phyloP scores from a whole-genome alignment of 2,797 vertebrate genomes.

The Channa striata region DNA sequence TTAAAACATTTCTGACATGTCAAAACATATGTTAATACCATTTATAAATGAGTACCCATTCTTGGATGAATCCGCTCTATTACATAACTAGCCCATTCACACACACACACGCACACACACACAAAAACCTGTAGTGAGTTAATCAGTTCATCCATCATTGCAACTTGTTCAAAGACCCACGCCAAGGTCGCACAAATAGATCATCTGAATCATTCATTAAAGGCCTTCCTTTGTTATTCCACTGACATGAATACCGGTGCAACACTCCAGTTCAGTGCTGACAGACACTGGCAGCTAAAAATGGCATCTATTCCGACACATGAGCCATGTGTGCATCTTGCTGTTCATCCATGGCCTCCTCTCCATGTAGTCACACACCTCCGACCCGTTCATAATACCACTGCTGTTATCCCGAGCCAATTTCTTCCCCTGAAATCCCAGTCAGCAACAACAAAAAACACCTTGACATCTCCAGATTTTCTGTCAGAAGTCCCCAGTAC shows the following conservation, averaged over 20 bases:
- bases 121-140: conserved; percentile 40
- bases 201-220: conserved; percentile 82
- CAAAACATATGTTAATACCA: conserved; percentile 54
- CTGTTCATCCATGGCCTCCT: conserved; percentile 44
- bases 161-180: conserved; percentile 60
- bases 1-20: conserved; percentile 68
- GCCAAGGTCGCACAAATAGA: conserved; percentile 77
- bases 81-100: conserved; percentile 47
- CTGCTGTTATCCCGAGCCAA: not conserved
- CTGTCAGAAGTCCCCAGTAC: conserved; percentile 15
- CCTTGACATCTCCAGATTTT: conserved; percentile 7
- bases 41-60: conserved; percentile 36
- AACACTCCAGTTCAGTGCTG: conserved; percentile 56
- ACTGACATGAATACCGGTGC: conserved; percentile 72
- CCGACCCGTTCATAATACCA: conserved; percentile 4
- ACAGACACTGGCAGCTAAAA: conserved; percentile 70
- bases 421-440: not conserved
- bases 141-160: conserved; percentile 54
- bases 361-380: conserved; percentile 21
- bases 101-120: conserved; percentile 2
- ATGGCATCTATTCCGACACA: conserved; percentile 71
- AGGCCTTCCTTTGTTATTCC: conserved; percentile 79
- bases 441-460: conserved; percentile 17
- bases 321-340: conserved; percentile 48
- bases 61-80: conserved; percentile 40